Conservation (phyloP, 2,113 vertebrate genomes). For the Aepyceros melampus region DNA sequence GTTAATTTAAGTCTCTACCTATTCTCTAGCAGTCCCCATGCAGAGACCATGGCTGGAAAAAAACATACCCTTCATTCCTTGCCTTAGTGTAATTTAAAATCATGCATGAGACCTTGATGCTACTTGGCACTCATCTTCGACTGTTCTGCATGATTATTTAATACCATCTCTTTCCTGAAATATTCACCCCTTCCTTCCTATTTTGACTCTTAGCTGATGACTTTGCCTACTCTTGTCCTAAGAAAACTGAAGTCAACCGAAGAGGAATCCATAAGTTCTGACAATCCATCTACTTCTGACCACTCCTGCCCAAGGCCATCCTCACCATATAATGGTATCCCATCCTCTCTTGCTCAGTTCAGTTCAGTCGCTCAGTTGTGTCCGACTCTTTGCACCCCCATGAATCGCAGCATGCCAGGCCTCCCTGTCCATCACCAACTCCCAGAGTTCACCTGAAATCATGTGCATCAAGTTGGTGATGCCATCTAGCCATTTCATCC, state of each 20-base stretch:
- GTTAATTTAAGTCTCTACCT: background rate
- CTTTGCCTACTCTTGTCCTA: background rate
- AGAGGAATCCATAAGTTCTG: background rate
- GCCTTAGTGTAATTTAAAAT: background rate
- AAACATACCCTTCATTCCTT: background rate
- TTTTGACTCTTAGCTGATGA: background rate
- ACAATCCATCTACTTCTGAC: background rate
- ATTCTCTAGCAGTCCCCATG: background rate
- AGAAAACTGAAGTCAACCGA: background rate
- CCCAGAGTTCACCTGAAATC: no score
- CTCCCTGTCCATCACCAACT: no score
- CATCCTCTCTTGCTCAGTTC: background rate
- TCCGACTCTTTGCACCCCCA: no score
- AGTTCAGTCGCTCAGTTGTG: no score
- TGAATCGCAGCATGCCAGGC: no score
- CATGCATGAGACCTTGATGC: background rate
- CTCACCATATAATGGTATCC: fast-evolving
- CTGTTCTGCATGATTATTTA: background rate
- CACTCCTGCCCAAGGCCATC: background rate
- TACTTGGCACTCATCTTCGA: background rate
- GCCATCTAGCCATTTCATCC: no score
- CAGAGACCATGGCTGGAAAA: background rate
- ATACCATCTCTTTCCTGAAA: background rate
- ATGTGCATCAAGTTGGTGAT: no score
- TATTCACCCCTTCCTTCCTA: background rate